phyloP scores from a whole-genome alignment of 2,888 invertebrate species.

The Meiosimyza platycephala region DNA sequence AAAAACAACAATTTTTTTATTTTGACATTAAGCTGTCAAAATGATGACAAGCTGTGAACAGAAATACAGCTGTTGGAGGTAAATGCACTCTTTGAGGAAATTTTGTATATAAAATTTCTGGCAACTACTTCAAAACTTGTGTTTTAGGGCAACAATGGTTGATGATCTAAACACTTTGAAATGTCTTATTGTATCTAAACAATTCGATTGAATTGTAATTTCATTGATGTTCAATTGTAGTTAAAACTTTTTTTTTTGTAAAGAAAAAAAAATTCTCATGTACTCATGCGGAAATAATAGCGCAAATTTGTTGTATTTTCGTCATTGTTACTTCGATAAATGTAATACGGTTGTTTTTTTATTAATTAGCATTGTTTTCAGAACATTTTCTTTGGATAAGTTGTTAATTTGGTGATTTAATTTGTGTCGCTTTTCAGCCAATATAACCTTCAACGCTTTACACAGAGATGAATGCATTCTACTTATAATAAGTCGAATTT shows the following conservation, averaged over 20 bases:
- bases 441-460: no score
- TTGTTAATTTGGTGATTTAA: constrained; percentile 7
- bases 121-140: no score
- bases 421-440: background rate
- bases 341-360: background rate
- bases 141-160: no score
- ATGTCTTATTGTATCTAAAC: no score
- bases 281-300: constrained; percentile 60
- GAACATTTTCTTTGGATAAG: background rate
- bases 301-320: constrained; percentile 31
- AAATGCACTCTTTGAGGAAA: background rate
- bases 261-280: constrained; percentile 50
- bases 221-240: no score
- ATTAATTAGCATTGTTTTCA: background rate
- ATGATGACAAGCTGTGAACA: constrained; percentile 26
- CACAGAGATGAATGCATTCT: no score
- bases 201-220: no score
- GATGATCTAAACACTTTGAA: constrained; percentile 6
- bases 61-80: background rate
- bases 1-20: no score
- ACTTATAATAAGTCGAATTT: no score
- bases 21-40: constrained; percentile 36
- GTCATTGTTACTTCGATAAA: background rate
- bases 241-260: background rate
- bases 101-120: no score